Evolutionary conservation across 2,888 invertebrate genomes (phyloP), one percentile per base, ranked within the genome.

Genomic region (Teleiodes luculella): DNA sequence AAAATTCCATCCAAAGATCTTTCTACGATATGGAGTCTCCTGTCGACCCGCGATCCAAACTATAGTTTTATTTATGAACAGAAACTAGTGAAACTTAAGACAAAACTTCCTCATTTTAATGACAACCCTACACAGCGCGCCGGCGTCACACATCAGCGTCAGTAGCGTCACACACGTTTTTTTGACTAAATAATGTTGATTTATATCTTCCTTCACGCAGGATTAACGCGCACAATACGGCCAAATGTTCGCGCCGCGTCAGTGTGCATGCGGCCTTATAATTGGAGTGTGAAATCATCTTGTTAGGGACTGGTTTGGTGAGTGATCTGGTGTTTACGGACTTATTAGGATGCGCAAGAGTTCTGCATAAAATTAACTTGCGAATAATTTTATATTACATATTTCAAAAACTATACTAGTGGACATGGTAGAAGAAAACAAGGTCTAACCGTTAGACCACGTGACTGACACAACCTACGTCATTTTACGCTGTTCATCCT

Each of bases 131-230:
- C 59, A n/a, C n/a, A n/a, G n/a, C n/a, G n/a, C n/a, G n/a, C n/a
- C n/a, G n/a, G n/a, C n/a, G n/a, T n/a, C n/a, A n/a, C n/a, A n/a
- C n/a, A 52, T 53, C 54, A 52, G 52, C 55, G 52, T 55, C 53
- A 55, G 57, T 60, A 46, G 10, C 30, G 31, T 46, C 46, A 30
- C 14, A n/a, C 64, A 67, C 64, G 62, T 73, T 74, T 76, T 78
- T 76, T 74, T 63, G 62, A 59, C 58, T 67, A 73, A 74, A 74
- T 71, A 67, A 64, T 60, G 67, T n/a, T 82, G 80, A 82, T 80
- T 74, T 79, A 82, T 79, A 45, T 70, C 72, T 81, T 83, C 83
- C 82, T 78, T 71, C 69, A 74, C 72, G 72, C 68, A 59, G 74
- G 73, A 78, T 78, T 78, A 76, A 65, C 73, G 66, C 64, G 65